Evolutionary conservation across 1,140 invertebrate genomes (phyloP), one percentile per base, ranked within the genome.

Genomic region (Epicauta chinensis): DNA sequence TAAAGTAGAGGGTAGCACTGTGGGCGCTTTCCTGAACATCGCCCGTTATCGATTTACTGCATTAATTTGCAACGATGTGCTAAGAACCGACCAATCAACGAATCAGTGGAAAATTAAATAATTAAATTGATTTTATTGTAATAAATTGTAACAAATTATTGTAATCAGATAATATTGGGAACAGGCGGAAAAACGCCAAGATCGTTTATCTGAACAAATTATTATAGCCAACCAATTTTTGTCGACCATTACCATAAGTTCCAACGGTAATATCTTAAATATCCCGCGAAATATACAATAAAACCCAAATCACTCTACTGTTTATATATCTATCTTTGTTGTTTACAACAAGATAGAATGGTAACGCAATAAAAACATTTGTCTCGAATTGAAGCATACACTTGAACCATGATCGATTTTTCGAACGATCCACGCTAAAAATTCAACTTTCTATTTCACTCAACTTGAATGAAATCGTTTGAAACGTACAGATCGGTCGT

Each of bases 201-300:
- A 39, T 17, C 3, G 1, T 23, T 5, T 10, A n/a, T 17, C 11
- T 9, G 2, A 11, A 16, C 16, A 41, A 23, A 23, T n/a, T 16
- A 16, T n/a, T 11, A 17, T 41, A n/a, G 11, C 29, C 39, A n/a
- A 41, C 16, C 39, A 2, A 17, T 23, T 11, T 17, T 23, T 23
- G 10, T 23, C 16, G 39, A 13, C 0, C 9, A 16, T 10, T 10
- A 17, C 16, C 23, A 23, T 23, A 3, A 23, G 23, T 23, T 23
- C 7, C 23, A 23, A 23, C 23, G 16, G 41, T 51, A 32, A 34
- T n/a, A 52, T 56, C 62, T 68, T 59, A 63, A 68, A 68, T 62
- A 64, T 61, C 62, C 65, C 66, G 66, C 66, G 61, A 62, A 66
- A 66, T 46, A 50, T 31, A 53, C 54, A 44, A 55, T 51, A 54